Evolutionary conservation across 2,797 vertebrate species (phyloP), one percentile per base, ranked within the genome.

Genomic region (Rhodeus uyekii): DNA sequence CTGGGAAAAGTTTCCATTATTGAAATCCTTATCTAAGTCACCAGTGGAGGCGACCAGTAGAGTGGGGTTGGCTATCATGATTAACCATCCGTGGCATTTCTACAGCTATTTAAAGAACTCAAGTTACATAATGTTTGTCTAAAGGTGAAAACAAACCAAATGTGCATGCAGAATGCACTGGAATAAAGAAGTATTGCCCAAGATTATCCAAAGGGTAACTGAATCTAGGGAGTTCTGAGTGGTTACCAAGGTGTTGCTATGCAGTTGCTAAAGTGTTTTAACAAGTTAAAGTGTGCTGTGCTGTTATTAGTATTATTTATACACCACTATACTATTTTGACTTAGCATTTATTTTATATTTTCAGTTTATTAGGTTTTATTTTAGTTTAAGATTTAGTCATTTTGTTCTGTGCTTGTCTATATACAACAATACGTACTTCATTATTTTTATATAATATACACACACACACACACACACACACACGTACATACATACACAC

Each of bases 41-140:
- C 36, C 55, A 48, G 6, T 13, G 24, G 32, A 6, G 55, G 48
- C 32, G 36, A 34, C 19, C 50, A 44, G 46, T n/a, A 38, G 36
- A 67, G 29, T 48, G 18, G 44, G 75, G 72, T 58, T 64, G 34
- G 27, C 68, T 24, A 74, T 67, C 48, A 48, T 22, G 69, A 48
- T 74, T 79, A 46, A 78, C 60, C 36, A 46, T 27, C 32, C 76
- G n/a, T 44, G 36, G 38, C 48, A 80, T 63, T 39, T 75, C 50
- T 14, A 34, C 5, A 5, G 34, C 29, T 72, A 72, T 80, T 61
- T 80, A 72, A 72, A 61, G 67, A 71, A 44, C 19, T 22, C 69
- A 74, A 67, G 68, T 76, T 60, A 19, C 46, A 64, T 12, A 22
- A 29, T 8, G 27, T 58, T 79, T 78, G 29, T 83, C 18, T 61